Evolutionary conservation across 2,888 invertebrate genomes (phyloP), one percentile per base, ranked within the genome.

Genomic region (Neocrepidodera transversa): DNA sequence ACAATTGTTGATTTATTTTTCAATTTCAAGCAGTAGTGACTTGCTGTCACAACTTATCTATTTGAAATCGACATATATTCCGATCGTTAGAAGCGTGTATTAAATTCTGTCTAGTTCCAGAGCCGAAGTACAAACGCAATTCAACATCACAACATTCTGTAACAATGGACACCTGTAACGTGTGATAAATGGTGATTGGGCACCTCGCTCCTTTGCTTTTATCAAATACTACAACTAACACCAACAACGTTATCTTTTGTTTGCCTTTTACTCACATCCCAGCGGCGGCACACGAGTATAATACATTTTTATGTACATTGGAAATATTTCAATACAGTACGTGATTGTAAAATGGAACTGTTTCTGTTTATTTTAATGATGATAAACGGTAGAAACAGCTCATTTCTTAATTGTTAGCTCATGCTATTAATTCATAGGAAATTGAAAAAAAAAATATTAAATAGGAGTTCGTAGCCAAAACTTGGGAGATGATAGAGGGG

Each of bases 101-200:
- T 45, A 42, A 55, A 56, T 42, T 42, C 51, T 45, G 47, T 54
- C 54, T 54, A 10, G 28, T 26, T 54, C 36, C 17, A 45, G 36
- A 32, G 38, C 30, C 35, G 26, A 26, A 47, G 18, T 13, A 56
- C 23, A 47, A 47, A 47, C 51, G 43, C 48, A 59, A 61, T 28
- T 13, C 55, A 52, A 56, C 60, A 45, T 62, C 61, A 60, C 59
- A 62, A 62, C 60, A 57, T 23, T 45, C 60, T 30, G 42, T 58
- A 65, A 68, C 67, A 68, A 67, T 65, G 61, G 66, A 64, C 68
- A 64, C 62, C 65, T 67, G 66, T 66, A 63, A 55, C 47, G 55
- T 54, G 62, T 71, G 69, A 71, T 71, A 65, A 70, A 71, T 71
- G 69, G 65, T 71, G 69, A 71, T 71, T 71, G 71, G 69, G 67